Conservation (phyloP, 1,140 invertebrate species). For the Cydia strobilella region DNA sequence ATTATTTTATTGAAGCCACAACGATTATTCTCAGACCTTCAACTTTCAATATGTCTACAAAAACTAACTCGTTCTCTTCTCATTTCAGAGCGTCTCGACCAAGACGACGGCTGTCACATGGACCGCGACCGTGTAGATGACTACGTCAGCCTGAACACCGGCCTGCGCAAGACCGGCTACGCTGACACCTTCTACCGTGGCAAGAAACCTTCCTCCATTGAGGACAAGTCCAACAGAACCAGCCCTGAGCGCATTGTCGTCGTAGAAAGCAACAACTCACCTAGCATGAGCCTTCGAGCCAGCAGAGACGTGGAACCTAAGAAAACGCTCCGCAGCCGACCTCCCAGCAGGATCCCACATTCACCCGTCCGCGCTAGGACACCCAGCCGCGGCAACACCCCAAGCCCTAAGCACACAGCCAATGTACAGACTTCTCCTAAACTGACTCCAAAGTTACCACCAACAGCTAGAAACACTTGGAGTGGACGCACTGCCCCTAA, state of each 20-base stretch:
- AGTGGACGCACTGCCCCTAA: slow-evolving; percentile 81
- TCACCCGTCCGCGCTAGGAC: slow-evolving; percentile 72
- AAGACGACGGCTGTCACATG: slow-evolving; percentile 70
- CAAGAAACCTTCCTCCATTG: slow-evolving; percentile 71
- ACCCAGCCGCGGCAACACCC: slow-evolving; percentile 74
- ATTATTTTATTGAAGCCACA: no score
- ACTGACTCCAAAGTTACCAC: slow-evolving; percentile 61
- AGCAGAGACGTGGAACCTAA: slow-evolving; percentile 57
- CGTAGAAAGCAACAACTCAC: slow-evolving; percentile 80
- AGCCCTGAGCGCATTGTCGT: slow-evolving; percentile 78
- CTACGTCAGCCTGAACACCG: slow-evolving; percentile 84
- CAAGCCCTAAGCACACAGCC: slow-evolving; percentile 65
- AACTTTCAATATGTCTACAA: background rate
- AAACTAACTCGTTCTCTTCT: slow-evolving; percentile 35
- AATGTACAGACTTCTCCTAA: slow-evolving; percentile 69
- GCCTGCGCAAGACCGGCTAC: slow-evolving; percentile 84
- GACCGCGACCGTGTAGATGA: slow-evolving; percentile 81
- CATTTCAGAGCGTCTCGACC: slow-evolving; percentile 76
- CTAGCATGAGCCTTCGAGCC: slow-evolving; percentile 70
- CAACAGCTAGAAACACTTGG: slow-evolving; percentile 85
- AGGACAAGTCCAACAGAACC: slow-evolving; percentile 69
- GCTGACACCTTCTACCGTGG: slow-evolving; percentile 80
- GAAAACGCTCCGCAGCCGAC: slow-evolving; percentile 63
- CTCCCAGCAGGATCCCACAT: slow-evolving; percentile 65
- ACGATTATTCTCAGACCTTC: no score